Evolutionary conservation across 2,113 vertebrate genomes (phyloP), one percentile per base, ranked within the genome.

Genomic region (Crotalus tigris): DNA sequence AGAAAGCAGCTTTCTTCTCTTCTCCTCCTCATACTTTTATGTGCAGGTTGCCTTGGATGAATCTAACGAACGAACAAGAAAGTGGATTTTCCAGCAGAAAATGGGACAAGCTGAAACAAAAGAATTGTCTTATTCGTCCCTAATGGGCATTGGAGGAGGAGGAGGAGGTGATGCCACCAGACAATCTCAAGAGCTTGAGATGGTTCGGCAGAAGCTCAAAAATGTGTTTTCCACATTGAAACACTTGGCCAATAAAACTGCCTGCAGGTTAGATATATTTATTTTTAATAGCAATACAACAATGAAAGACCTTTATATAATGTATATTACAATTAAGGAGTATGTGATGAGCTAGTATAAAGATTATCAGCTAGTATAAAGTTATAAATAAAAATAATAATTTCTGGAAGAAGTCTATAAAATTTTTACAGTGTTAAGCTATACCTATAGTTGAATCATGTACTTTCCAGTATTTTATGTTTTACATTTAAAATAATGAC

Each of bases 81-180:
- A 98, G 93, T 98, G 98, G 98, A 97, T 99, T 96, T 97, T 98
- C 93, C 98, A 98, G 92, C 98, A 99, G 95, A 98, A 98, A 97
- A 95, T 96, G 54, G 97, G 96, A 93, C 97, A 96, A 91, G 44
- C 88, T 0, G 96, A 96, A 57, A 93, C 94, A 2, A 97, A 97
- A 75, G 96, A 97, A 75, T 95, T 97, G 21, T 57, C 90, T 92
- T 95, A 93, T 46, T 96, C n/a, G 54, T 92, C 95, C 0, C 39
- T 97, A 13, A 95, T 86, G 1, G 97, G 97, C 64, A 90, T 96
- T 21, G 81, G 96, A 39, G 95, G 94, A 54, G 95, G 94, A 54
- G 95, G 61, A 54, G 95, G 57, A 54, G 95, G 57, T 92, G 88
- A 95, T 92, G 39, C 75, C 93, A 96, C 93, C 95, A 95, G 15